Conservation (phyloP, 1,140 invertebrate species). For the Paraescarpia echinospica region DNA sequence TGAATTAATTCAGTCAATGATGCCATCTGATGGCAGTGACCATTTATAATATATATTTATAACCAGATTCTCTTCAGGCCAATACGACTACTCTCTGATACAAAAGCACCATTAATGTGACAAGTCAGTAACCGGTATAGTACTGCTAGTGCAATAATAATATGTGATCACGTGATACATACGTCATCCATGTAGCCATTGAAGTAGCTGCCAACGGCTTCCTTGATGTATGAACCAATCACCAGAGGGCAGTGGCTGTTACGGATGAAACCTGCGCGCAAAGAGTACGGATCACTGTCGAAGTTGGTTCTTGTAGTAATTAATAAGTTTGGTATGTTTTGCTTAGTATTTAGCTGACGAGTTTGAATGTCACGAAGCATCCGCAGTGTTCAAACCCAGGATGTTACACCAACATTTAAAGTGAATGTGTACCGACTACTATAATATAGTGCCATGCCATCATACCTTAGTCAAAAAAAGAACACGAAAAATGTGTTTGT, state of each 20-base stretch:
- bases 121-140: not conserved
- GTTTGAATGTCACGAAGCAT: not conserved
- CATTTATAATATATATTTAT: too few species aligned
- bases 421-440: not conserved
- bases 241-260: slow-evolving; percentile 14
- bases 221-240: not conserved
- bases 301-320: not conserved
- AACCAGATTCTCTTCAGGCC: too few species aligned
- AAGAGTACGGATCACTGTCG: slow-evolving; percentile 11
- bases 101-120: not conserved
- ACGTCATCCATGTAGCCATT: not conserved
- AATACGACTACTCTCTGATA: not conserved
- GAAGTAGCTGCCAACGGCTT: not conserved
- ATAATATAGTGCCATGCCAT: not conserved
- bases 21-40: too few species aligned
- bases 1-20: too few species aligned
- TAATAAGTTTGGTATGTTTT: not conserved
- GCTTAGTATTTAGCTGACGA: not conserved
- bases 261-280: not conserved
- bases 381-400: not conserved
- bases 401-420: not conserved
- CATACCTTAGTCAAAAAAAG: not conserved
- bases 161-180: not conserved
- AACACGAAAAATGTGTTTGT: not conserved
- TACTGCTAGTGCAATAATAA: not conserved